Evolutionary conservation across 2,113 vertebrate genomes (phyloP).

Genomic region (Anolis sagrei): DNA sequence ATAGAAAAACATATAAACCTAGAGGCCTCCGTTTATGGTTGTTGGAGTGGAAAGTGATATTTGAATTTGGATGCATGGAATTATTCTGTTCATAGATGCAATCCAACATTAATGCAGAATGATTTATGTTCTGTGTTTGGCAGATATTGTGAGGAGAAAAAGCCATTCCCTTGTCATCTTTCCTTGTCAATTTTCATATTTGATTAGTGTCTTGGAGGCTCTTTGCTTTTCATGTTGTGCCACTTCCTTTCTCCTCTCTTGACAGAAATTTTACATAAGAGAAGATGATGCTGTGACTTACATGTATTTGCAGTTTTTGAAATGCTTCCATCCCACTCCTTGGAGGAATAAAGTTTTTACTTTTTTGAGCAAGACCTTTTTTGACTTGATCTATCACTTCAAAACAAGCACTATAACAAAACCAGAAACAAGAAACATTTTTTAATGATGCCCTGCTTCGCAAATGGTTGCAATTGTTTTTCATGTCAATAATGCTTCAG

Average conservation of each 20-base stretch:
- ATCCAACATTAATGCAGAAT: constrained; percentile 43
- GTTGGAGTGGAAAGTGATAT: not conserved
- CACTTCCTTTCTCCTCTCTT: constrained; percentile 29
- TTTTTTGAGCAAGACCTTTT: constrained; percentile 34
- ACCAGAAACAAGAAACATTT: not conserved
- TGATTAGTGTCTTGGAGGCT: constrained; percentile 41
- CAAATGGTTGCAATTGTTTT: constrained; percentile 20
- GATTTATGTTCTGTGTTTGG: constrained; percentile 38
- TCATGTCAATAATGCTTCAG: constrained; percentile 32
- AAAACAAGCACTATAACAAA: not conserved
- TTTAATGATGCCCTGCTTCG: constrained; percentile 32
- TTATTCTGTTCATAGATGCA: constrained; percentile 26
- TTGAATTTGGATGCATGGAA: constrained; percentile 1
- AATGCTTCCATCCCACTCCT: constrained; percentile 26
- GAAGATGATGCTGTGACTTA: constrained; percentile 28
- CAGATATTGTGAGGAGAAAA: constrained; percentile 36
- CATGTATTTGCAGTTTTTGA: not conserved
- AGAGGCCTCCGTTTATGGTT: not conserved
- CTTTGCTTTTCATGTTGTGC: constrained; percentile 21
- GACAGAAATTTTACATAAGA: not conserved
- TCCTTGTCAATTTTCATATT: constrained; percentile 21
- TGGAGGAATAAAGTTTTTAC: constrained; percentile 38
- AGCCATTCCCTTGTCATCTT: constrained; percentile 38
- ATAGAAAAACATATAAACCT: not conserved
- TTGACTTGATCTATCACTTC: constrained; percentile 4